Conservation (phyloP, 2,888 invertebrate species). For the Dryobotodes eremita region DNA sequence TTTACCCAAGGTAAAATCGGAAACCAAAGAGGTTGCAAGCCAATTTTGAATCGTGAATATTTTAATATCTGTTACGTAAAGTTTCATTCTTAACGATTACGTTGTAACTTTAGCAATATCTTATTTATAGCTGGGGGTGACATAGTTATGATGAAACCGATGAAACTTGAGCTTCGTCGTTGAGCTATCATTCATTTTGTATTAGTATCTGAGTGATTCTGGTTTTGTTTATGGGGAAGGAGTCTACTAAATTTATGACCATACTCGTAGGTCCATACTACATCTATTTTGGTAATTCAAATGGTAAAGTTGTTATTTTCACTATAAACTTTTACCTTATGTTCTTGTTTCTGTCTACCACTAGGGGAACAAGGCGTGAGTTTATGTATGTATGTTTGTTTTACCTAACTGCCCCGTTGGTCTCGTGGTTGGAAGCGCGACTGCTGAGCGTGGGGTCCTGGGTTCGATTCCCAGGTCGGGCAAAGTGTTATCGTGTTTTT, state of each 20-base stretch:
- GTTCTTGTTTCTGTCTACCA: too few species aligned
- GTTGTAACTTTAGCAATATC: slow-evolving; percentile 14
- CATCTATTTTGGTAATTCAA: background rate
- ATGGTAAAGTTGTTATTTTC: background rate
- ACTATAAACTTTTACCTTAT: background rate
- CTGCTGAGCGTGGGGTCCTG: too few species aligned
- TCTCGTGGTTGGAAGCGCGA: too few species aligned
- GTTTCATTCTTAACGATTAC: background rate
- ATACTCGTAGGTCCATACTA: background rate
- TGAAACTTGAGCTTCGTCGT: background rate
- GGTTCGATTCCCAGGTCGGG: too few species aligned
- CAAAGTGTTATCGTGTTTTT: too few species aligned
- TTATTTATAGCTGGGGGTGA: background rate
- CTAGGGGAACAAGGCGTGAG: too few species aligned
- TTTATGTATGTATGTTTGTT: too few species aligned
- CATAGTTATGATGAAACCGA: background rate
- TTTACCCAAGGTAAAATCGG: too few species aligned
- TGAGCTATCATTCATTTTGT: background rate
- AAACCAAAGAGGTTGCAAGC: background rate
- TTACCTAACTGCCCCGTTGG: background rate
- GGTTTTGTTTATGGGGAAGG: background rate
- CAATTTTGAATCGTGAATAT: slow-evolving; percentile 19
- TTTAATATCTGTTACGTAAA: slow-evolving; percentile 34
- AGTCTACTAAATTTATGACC: too few species aligned
- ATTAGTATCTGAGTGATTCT: background rate